These are phyloP conservation scores for Colistium nudipinnis DNA, from an alignment of 2,113 vertebrate species.

Conservation along the genomic window DNA sequence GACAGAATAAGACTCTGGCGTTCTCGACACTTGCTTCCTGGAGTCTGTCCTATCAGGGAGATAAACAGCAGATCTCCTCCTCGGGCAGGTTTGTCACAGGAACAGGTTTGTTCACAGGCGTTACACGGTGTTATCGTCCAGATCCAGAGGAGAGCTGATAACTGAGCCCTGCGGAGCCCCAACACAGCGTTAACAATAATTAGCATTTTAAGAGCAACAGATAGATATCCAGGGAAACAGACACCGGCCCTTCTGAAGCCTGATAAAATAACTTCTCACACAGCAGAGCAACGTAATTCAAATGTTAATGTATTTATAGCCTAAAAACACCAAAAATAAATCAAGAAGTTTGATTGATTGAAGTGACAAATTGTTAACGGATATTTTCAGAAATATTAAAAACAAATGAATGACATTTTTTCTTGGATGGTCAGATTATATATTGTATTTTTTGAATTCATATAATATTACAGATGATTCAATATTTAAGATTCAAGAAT, in stretches of 20 bases:
- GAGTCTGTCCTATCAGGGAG: conserved; percentile 75
- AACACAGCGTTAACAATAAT: conserved; percentile 31
- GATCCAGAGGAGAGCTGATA: conserved; percentile 49
- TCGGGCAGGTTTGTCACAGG: conserved; percentile 65
- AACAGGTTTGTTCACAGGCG: conserved; percentile 58
- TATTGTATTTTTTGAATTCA: too few relatives aligned
- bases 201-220: conserved; percentile 14
- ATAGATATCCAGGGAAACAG: neutral
- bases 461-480: too few relatives aligned
- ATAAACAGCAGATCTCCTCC: conserved; percentile 73
- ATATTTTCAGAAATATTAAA: too few relatives aligned
- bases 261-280: neutral
- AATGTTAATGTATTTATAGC: neutral
- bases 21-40: conserved; percentile 70
- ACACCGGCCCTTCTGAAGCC: conserved; percentile 12
- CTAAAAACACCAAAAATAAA: neutral
- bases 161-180: conserved; percentile 28
- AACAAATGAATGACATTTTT: too few relatives aligned
- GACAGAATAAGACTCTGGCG: conserved; percentile 39
- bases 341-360: too few relatives aligned
- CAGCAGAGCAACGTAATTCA: neutral
- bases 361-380: too few relatives aligned
- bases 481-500: too few relatives aligned
- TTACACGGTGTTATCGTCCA: conserved; percentile 42
- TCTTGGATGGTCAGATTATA: too few relatives aligned